Evolutionary conservation across 1,140 invertebrate genomes (phyloP), one percentile per base, ranked within the genome.

Genomic region (Pseudomyrmex flavicornis): DNA sequence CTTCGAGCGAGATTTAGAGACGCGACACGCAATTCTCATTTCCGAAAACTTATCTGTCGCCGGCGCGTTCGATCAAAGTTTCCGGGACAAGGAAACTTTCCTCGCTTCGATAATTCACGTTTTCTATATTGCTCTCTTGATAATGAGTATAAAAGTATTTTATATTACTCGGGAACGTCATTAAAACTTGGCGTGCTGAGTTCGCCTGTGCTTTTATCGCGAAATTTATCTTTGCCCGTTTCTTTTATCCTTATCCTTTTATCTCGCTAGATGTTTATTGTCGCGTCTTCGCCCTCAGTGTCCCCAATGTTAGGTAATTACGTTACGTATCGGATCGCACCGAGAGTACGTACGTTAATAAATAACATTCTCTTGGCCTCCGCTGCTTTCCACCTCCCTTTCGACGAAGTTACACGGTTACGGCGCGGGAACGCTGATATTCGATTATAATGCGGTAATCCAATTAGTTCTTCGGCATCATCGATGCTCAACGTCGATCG

Each of bases 111-210:
- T 80, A 80, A 80, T 80, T 80, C 76, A 72, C 76, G 56, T 80
- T 70, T 80, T 80, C 76, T 80, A 80, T 80, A 80, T 80, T 80
- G 66, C 66, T 63, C n/a, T 80, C 66, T 61, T 50, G 66, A 80
- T 80, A 80, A 80, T 80, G 76, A 80, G 76, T 80, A 70, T 80
- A 80, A 80, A 80, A 80, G 76, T 80, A 80, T 80, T 80, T 80
- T 80, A 80, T 72, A 80, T 80, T 80, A 80, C 76, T 80, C 66
- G 65, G 46, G 76, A 80, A 80, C 56, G 76, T 80, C 76, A 80
- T 80, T 80, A 80, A 80, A 80, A 80, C 54, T 80, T 80, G 76
- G 76, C 66, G 76, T 80, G 66, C 66, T 66, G 66, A 80, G 76
- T 80, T 80, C 76, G 66, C 76, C 59, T 70, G 76, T 59, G 66